Base-by-base conservation (phyloP, 2,797 vertebrate genomes). In the Centroberyx gerrardi region DNA sequence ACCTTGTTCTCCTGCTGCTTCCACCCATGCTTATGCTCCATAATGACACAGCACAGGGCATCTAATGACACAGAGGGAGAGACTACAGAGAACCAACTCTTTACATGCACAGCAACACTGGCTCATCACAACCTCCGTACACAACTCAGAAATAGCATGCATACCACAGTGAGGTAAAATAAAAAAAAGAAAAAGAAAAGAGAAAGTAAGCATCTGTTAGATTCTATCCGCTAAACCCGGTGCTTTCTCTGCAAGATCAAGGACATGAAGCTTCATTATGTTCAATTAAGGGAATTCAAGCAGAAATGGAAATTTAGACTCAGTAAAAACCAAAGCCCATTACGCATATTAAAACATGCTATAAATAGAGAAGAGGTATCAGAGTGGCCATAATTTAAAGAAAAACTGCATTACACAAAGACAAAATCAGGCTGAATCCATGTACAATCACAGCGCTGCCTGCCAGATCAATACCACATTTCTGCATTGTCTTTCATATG, bases 1-100 rank as follows among this genome's bases (percentile, higher is more conserved):
- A 88, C 81, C 76, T 90, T 78, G 83, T 88, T 85, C 83, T 85
- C 87, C 85, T 87, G 90, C 91, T 92, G 90, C 68, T 93, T 92
- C 84, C 87, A 84, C 85, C 87, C 88, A 88, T 90, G 90, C 82
- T 81, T 86, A 59, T 64, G 58, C 85, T 86, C 76, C 62, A 78
- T 93, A 92, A 92, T 91, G 92, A 90, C 91, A 93, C 90, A 91
- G 88, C 89, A 90, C 83, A 79, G 80, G 83, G 70, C 74, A 46
- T 70, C 77, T 92, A 93, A 91, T 93, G 87, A 88, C 88, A 92
- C 83, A 88, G 87, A 82, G 72, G 74, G 82, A 79, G 69, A 83
- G 76, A 82, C 84, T 74, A 83, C 80, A 86, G 79, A 72, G 80
- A 76, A 68, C 77, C 61, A 85, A 85, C 89, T 88, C 76, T 76